Evolutionary conservation across 2,888 invertebrate species (phyloP).

Genomic region (Idaea dimidiata): DNA sequence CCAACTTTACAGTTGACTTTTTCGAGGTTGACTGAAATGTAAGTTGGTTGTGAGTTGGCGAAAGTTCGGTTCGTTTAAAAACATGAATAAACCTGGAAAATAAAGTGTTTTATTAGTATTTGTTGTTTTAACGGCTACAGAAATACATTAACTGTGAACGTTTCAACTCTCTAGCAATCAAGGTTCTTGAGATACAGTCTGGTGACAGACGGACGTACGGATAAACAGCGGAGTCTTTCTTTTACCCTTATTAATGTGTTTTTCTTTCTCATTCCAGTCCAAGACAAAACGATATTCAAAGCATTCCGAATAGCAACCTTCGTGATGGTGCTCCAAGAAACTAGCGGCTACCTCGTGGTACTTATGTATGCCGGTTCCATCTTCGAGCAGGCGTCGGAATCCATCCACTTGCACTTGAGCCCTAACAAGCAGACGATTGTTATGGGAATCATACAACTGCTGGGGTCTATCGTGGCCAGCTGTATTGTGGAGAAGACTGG

Average conservation of each 20-base stretch:
- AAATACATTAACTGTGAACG: too few relatives aligned
- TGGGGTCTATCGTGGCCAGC: slow-evolving; percentile 71
- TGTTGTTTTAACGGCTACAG: too few relatives aligned
- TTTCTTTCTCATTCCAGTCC: slow-evolving; percentile 47
- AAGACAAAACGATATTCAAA: slow-evolving; percentile 72
- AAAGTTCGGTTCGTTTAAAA: too few relatives aligned
- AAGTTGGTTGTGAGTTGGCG: too few relatives aligned
- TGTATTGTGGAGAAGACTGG: slow-evolving; percentile 74
- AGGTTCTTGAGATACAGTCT: too few relatives aligned
- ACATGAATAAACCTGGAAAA: too few relatives aligned
- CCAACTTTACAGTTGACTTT: too few relatives aligned
- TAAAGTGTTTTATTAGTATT: too few relatives aligned
- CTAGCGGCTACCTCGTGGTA: slow-evolving; percentile 74
- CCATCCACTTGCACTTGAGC: slow-evolving; percentile 66
- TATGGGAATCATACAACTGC: slow-evolving; percentile 65
- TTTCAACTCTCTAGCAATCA: too few relatives aligned
- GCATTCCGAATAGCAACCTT: slow-evolving; percentile 70
- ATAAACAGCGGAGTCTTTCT: too few relatives aligned
- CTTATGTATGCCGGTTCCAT: slow-evolving; percentile 75
- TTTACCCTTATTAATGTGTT: neutral
- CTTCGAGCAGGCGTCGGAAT: slow-evolving; percentile 69
- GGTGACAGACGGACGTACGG: too few relatives aligned
- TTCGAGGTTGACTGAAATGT: too few relatives aligned
- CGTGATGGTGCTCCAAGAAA: slow-evolving; percentile 75
- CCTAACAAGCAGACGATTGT: slow-evolving; percentile 75